Conservation (phyloP, 2,113 vertebrate genomes). For the Panthera uncia region DNA sequence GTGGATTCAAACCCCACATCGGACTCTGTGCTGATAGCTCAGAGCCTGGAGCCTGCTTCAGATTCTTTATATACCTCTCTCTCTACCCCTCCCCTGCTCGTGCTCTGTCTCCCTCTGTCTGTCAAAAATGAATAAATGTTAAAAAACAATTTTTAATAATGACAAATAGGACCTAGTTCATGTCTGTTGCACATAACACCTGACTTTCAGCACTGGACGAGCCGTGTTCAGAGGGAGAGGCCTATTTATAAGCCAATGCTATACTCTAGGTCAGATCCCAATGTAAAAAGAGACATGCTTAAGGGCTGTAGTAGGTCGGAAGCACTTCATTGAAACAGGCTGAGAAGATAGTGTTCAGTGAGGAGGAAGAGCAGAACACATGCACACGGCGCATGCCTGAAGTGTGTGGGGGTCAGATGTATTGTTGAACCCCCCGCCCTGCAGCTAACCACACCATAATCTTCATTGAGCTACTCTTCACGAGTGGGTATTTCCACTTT, state of each 20-base stretch:
- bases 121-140: too few species aligned
- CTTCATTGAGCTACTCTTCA: not conserved
- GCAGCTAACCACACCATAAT: not conserved
- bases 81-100: too few species aligned
- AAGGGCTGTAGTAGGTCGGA: not conserved
- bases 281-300: not conserved
- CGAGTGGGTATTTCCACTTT: not conserved
- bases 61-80: too few species aligned
- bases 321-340: not conserved
- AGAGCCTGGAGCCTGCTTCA: too few species aligned
- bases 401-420: not conserved
- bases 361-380: not conserved
- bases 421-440: not conserved
- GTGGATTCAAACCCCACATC: too few species aligned
- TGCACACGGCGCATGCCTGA: not conserved
- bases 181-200: not conserved
- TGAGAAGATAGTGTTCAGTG: not conserved
- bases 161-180: not conserved
- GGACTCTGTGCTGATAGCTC: too few species aligned
- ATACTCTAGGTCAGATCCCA: not conserved
- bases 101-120: too few species aligned
- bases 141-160: too few species aligned
- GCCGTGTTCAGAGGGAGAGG: not conserved
- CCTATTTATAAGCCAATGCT: not conserved
- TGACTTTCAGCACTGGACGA: not conserved